These are phyloP conservation scores for Octodon degus DNA, from an alignment of 2,113 vertebrate species.

Conservation along the genomic window DNA sequence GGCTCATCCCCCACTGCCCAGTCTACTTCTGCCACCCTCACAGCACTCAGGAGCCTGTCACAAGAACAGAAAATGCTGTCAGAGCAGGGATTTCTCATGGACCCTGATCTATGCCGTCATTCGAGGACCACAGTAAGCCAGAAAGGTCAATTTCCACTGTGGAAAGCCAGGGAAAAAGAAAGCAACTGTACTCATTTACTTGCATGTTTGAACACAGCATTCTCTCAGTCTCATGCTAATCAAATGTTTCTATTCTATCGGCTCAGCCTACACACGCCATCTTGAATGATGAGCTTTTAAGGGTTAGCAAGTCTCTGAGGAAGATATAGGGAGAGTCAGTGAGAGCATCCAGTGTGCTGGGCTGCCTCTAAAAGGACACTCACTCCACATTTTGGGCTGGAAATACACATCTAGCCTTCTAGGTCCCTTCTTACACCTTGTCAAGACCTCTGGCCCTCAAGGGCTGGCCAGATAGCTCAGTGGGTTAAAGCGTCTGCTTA, in stretches of 20 bases:
- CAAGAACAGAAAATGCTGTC: neutral
- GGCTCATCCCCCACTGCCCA: neutral
- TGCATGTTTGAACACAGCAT: neutral
- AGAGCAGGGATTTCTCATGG: neutral
- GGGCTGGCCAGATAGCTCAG: too few species aligned
- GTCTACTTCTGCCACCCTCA: neutral
- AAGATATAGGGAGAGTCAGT: accelerated
- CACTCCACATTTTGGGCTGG: neutral
- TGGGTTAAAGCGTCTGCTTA: too few species aligned
- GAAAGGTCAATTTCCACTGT: neutral
- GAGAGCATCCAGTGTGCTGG: neutral
- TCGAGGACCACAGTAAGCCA: neutral
- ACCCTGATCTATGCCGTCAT: neutral
- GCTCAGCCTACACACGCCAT: neutral
- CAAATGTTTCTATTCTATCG: neutral
- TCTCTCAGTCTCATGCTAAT: neutral
- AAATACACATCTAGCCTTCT: neutral
- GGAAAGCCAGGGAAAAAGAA: neutral
- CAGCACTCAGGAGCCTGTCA: neutral
- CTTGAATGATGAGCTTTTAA: neutral
- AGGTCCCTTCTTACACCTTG: neutral
- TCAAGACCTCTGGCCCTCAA: neutral
- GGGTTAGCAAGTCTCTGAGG: neutral
- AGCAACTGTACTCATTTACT: neutral
- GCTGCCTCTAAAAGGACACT: neutral